Evolutionary conservation across 2,888 invertebrate species (phyloP).

Genomic region (Orgyia antiqua): DNA sequence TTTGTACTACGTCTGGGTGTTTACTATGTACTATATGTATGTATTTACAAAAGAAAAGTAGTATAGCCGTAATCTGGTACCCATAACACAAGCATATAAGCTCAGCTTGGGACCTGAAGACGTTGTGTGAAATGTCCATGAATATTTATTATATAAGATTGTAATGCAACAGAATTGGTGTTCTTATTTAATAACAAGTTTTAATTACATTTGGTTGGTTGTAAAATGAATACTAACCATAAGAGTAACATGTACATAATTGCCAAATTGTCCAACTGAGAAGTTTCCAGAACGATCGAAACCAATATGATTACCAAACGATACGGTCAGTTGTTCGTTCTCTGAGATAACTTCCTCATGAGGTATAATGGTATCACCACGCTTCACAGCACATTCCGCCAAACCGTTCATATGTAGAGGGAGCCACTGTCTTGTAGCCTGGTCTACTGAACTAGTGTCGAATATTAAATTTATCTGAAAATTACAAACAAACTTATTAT

Average conservation of each 20-base stretch:
- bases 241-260: slow-evolving; percentile 80
- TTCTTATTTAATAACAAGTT: too few species aligned
- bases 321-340: slow-evolving; percentile 86
- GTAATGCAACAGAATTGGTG: too few species aligned
- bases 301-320: slow-evolving; percentile 80
- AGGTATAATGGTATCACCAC: slow-evolving; percentile 75
- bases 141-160: too few species aligned
- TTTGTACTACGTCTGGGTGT: too few species aligned
- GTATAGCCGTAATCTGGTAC: too few species aligned
- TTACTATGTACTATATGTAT: too few species aligned
- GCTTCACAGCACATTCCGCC: slow-evolving; percentile 85
- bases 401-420: slow-evolving; percentile 86
- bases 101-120: too few species aligned
- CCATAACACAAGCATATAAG: too few species aligned
- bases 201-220: too few species aligned
- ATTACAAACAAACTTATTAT: not conserved
- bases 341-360: slow-evolving; percentile 87
- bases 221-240: too few species aligned
- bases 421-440: slow-evolving; percentile 82
- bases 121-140: too few species aligned
- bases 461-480: slow-evolving; percentile 83
- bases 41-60: too few species aligned
- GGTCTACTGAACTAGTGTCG: slow-evolving; percentile 81
- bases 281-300: slow-evolving; percentile 79
- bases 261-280: slow-evolving; percentile 84